Base-by-base conservation (phyloP, 1,140 invertebrate genomes). In the Chlorops oryzae region DNA sequence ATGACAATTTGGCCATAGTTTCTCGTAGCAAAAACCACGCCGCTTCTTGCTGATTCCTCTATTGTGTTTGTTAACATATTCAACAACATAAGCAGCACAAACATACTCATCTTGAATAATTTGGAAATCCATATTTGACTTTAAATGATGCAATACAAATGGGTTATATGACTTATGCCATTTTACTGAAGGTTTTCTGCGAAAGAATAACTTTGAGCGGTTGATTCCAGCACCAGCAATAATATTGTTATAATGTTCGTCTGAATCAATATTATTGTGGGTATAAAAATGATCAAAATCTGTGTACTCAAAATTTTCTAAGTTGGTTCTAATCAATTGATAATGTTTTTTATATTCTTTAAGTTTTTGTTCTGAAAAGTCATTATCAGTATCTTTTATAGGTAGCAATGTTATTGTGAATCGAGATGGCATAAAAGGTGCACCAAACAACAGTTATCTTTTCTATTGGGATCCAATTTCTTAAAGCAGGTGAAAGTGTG, bases 71-170 rank as follows among this genome's bases (percentile, higher is more conserved):
- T 71, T 72, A 0, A 72, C 55, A 13, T 49, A 49, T 13, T 49
- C 47, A 17, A 49, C 47, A 6, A 49, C 47, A 20, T 49, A 41
- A 2, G 47, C 37, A 32, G 64, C 72, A 59, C 66, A 74, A 2
- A 64, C 60, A 55, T 73, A 70, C 49, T 70, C 63, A 5, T 74
- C 69, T 5, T 54, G 50, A 18, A 74, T 72, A 18, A 70, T 58
- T 51, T 75, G 69, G 21, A 73, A 47, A 46, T 73, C 65, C 25
- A 51, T 75, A 28, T 66, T 73, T 0, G 67, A 73, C 46, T 60
- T 39, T 3, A 67, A 23, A 21, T 57, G 28, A 38, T 55, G 52
- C 4, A 62, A 34, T 20, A 67, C 35, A 9, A 57, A 67, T 3
- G 65, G 65, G 55, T 71, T 69, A 40, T 59, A 69, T 4, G 57